Base-by-base conservation (phyloP, 2,888 invertebrate genomes). In the Anoplius nigerrimus region DNA sequence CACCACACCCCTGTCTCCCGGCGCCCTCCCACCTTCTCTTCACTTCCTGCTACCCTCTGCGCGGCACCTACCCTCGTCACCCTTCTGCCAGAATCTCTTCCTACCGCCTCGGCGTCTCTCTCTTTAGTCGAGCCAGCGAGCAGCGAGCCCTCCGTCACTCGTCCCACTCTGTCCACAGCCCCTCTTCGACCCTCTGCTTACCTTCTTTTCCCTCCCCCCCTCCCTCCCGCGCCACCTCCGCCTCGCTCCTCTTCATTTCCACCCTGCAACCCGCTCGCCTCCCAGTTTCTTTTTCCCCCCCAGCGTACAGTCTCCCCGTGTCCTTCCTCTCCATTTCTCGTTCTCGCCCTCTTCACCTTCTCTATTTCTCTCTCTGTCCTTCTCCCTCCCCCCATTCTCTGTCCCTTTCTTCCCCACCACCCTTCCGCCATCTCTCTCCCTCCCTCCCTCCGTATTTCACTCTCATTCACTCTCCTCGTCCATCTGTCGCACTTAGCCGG, bases 51-150 rank as follows among this genome's bases (percentile, higher is more conserved):
- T 48, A 67, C 65, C 55, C 64, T 58, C 46, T 11, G 43, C 63
- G 56, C 66, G 22, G 51, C 59, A 62, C 61, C 71, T 56, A 57
- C 70, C 20, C 57, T 67, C 62, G 57, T 69, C 61, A 62, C 64
- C 65, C 59, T 51, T 27, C 48, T 16, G 18, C 48, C 4, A 48
- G 48, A 48, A 16, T 18, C 48, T 48, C 48, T 48, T 8, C 48
- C 59, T 45, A 53, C 61, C 43, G 46, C 24, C 57, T 18, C 42
- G 55, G 15, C 21, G 22, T 34, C 51, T 55, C 59, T 27, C 59
- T 27, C 11, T 34, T 11, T 34, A 11, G 34, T 13, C 34, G 6
- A 34, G 34, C 34, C 21, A 51, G 21, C 6, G 24, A n/a, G 24
- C 24, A 24, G 24, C 24, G 24, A 24, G 24, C 24, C 24, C 24